phyloP scores from a whole-genome alignment of 2,888 invertebrate genomes.

The Micoletzkya japonica region DNA sequence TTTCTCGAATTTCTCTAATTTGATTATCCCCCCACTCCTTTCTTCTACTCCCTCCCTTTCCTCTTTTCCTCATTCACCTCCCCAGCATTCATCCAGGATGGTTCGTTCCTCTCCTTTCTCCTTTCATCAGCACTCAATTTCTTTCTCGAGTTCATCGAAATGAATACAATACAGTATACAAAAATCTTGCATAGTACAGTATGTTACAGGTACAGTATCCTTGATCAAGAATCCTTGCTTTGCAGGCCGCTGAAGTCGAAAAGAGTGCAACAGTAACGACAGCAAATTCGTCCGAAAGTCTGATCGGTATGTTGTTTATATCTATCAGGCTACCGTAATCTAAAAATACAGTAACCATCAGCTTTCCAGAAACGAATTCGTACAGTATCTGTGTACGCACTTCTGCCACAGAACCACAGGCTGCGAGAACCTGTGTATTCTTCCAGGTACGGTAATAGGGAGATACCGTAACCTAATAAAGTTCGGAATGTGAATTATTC shows the following conservation, averaged over 20 bases:
- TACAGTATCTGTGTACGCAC: conserved; percentile 38
- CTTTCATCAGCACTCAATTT: neutral
- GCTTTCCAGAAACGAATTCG: conserved; percentile 21
- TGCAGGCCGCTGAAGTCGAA: too few relatives aligned
- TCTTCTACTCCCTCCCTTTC: too few relatives aligned
- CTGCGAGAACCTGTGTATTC: conserved; percentile 35
- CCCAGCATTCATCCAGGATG: neutral
- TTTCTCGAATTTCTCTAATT: too few relatives aligned
- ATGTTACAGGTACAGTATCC: neutral
- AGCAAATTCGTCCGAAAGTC: too few relatives aligned
- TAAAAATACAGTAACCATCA: neutral
- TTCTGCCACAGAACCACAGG: conserved; percentile 15
- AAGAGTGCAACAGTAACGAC: too few relatives aligned
- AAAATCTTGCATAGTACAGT: neutral
- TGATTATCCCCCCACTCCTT: too few relatives aligned
- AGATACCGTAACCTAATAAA: neutral
- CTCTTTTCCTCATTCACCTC: neutral
- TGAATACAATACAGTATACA: neutral
- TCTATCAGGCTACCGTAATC: neutral
- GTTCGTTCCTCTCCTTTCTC: neutral
- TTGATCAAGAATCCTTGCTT: neutral
- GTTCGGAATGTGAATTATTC: too few relatives aligned
- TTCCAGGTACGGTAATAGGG: conserved; percentile 12
- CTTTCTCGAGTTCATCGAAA: neutral
- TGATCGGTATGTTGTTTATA: too few relatives aligned